A percentile compares a stretch with the other conserved stretches of the same genome.
Conservation (phyloP, 2,797 vertebrate species). For the Sebastes minor region DNA sequence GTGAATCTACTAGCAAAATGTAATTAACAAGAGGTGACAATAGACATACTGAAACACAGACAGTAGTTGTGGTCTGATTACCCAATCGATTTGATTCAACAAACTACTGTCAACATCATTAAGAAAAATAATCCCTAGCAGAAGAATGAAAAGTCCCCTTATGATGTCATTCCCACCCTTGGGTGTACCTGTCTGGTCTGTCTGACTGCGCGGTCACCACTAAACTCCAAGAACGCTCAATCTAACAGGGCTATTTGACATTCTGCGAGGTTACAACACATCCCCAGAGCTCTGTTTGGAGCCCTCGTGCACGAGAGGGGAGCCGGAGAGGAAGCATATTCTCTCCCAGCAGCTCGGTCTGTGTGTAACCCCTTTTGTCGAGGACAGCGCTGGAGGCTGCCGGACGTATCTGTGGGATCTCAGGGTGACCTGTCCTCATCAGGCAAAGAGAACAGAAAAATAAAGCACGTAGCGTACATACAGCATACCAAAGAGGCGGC, state of each 20-base stretch:
- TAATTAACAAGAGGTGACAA: slow-evolving; percentile 45
- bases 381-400: slow-evolving; percentile 63
- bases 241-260: slow-evolving; percentile 62
- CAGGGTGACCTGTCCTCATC: slow-evolving; percentile 73
- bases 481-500: slow-evolving; percentile 59
- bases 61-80: slow-evolving; percentile 4
- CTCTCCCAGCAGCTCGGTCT: slow-evolving; percentile 52
- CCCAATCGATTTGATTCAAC: not conserved
- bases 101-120: slow-evolving; percentile 11
- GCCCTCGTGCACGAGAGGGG: slow-evolving; percentile 27
- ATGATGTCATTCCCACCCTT: slow-evolving; percentile 29
- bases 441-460: slow-evolving; percentile 39
- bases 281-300: slow-evolving; percentile 58
- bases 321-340: slow-evolving; percentile 64
- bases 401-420: slow-evolving; percentile 67
- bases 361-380: slow-evolving; percentile 56
- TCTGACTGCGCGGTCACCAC: slow-evolving; percentile 10
- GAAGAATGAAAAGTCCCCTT: not conserved
- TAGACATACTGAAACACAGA: slow-evolving; percentile 14
- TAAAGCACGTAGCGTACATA: slow-evolving; percentile 22
- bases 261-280: slow-evolving; percentile 63
- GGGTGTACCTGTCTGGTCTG: slow-evolving; percentile 10
- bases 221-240: slow-evolving; percentile 32
- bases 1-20: slow-evolving; percentile 16
- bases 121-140: slow-evolving; percentile 17